Evolutionary conservation across 2,113 vertebrate genomes (phyloP).

Genomic region (Oxygymnocypris stewartii): DNA sequence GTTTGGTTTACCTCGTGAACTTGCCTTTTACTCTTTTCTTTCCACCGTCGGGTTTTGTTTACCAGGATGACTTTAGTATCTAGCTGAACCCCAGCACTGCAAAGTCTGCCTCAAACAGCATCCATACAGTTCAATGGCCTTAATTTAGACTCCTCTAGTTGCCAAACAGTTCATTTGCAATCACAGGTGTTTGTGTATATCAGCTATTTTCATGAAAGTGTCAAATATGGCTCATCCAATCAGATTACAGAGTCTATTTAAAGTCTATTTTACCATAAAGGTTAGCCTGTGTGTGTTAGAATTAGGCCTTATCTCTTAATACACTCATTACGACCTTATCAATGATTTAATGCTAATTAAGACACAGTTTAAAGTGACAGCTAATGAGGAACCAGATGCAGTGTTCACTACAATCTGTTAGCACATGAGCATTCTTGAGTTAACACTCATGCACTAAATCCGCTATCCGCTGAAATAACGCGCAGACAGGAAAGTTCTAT

Average conservation of each 20-base stretch:
- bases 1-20: neutral
- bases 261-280: constrained; percentile 47
- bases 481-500: no score
- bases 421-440: constrained; percentile 16
- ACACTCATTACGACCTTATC: constrained; percentile 78
- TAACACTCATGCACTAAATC: constrained; percentile 13
- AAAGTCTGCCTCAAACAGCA: neutral
- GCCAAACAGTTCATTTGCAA: neutral
- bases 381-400: constrained; percentile 55
- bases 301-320: constrained; percentile 74
- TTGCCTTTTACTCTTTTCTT: neutral
- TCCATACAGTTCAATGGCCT: neutral
- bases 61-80: neutral
- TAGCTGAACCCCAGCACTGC: neutral
- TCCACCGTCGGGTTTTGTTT: neutral
- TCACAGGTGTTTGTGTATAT: neutral
- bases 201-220: neutral
- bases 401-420: constrained; percentile 62
- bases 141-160: neutral
- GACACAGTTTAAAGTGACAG: constrained; percentile 72
- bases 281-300: constrained; percentile 35
- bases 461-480: no score
- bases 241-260: constrained; percentile 40
- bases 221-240: constrained; percentile 26
- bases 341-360: constrained; percentile 77